phyloP scores from a whole-genome alignment of 2,113 vertebrate genomes.

The Amia ocellicauda region DNA sequence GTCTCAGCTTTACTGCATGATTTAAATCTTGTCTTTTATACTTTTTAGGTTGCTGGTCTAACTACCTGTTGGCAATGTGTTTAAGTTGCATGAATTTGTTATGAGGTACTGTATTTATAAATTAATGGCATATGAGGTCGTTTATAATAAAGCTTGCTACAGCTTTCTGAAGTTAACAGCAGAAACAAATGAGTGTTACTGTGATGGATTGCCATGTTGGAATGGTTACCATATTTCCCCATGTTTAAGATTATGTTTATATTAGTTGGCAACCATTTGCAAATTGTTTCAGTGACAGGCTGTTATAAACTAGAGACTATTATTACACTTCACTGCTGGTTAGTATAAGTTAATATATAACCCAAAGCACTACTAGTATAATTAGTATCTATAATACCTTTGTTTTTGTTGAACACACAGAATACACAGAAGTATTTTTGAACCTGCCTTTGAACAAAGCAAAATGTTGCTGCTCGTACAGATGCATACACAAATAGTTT shows the following conservation, averaged over 20 bases:
- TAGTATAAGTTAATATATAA: background rate
- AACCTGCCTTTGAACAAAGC: too few species aligned
- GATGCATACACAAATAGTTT: too few species aligned
- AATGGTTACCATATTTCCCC: background rate
- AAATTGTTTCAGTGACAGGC: conserved; percentile 1
- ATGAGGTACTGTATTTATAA: background rate
- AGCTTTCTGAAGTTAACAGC: background rate
- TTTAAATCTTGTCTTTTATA: too few species aligned
- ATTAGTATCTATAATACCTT: background rate
- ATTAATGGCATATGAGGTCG: background rate
- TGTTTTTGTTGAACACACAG: background rate
- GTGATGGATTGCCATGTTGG: background rate
- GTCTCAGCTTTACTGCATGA: too few species aligned
- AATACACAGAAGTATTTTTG: background rate
- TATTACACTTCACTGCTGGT: too few species aligned
- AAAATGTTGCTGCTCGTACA: too few species aligned
- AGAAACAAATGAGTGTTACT: background rate
- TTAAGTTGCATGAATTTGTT: background rate
- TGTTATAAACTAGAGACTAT: background rate
- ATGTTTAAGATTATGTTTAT: conserved; percentile 18
- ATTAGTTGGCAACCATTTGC: background rate
- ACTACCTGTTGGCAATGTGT: too few species aligned
- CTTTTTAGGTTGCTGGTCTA: too few species aligned
- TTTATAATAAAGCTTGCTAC: background rate
- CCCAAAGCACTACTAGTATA: too few species aligned